Evolutionary conservation across 2,113 vertebrate species (phyloP), one percentile per base, ranked within the genome.

Genomic region (Calidris pygmaea): DNA sequence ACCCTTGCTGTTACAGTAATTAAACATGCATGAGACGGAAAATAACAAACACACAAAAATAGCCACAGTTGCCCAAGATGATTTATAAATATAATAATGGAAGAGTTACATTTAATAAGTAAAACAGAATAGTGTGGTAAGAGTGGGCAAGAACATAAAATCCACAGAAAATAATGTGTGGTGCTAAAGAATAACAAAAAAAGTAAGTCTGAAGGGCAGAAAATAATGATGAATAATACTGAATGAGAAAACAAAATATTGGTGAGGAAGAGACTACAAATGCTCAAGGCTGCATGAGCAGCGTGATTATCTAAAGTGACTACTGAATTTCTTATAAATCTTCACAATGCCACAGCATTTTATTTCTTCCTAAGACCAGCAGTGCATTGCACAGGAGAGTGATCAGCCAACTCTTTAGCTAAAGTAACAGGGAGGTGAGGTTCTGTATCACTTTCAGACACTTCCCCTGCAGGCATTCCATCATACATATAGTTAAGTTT

Each of bases 11-110:
- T 78, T 95, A 77, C 5, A 3, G 43, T 78, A 63, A 85, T 93
- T 90, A 93, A 95, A 90, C 62, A 78, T 67, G 14, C 39, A 70
- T 50, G 66, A 65, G 30, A 72, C 37, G 30, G 65, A 90, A 94
- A 96, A 48, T 90, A 95, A 72, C 24, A 93, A 83, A 60, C 43
- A 90, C 30, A 63, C 7, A 41, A 67, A 94, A 93, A 88, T 65
- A 92, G 39, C 18, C 26, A 41, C 24, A 62, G n/a, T 60, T 90
- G 35, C 39, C 41, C 58, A 74, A 48, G 16, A 45, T 79, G n/a
- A 72, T 62, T 93, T 94, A 53, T 29, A 84, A 89, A 82, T 50
- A 77, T 34, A 78, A 83, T 88, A 82, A 77, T 34, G 23, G 13
- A 66, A 68, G 59, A 75, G 39, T 43, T 84, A 55, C 29, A 71